Evolutionary conservation across 2,113 vertebrate species (phyloP).

Genomic region (Leucoraja erinaceus): DNA sequence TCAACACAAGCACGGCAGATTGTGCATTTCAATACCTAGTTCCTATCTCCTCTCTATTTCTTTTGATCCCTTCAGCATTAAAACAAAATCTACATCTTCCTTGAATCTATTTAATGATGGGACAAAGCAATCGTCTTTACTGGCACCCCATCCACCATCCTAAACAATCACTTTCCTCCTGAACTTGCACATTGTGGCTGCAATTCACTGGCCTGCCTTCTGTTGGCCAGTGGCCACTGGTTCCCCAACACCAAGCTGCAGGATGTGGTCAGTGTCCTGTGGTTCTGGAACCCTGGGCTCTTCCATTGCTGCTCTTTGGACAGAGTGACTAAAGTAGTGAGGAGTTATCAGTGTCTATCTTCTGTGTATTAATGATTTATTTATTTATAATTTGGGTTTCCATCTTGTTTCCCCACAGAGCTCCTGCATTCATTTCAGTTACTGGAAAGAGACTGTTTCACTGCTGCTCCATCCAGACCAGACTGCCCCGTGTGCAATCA

Average conservation of each 20-base stretch:
- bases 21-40: no score
- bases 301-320: neutral
- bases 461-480: constrained; percentile 84
- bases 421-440: constrained; percentile 96
- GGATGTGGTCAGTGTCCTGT: neutral
- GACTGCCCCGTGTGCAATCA: constrained; percentile 84
- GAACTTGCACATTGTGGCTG: no score
- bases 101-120: no score
- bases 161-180: no score
- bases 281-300: neutral
- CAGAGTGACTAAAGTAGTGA: neutral
- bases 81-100: no score
- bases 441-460: constrained; percentile 98
- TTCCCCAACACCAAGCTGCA: neutral
- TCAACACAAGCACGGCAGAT: no score
- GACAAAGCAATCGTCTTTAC: no score
- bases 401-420: constrained; percentile 63
- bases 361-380: neutral
- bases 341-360: neutral
- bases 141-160: no score
- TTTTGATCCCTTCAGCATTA: no score
- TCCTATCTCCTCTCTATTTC: no score
- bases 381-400: neutral
- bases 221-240: no score
- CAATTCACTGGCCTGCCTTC: no score